These are phyloP conservation scores for Peromyscus melanophrys DNA, from an alignment of 2,797 vertebrate genomes.

Conservation along the genomic window DNA sequence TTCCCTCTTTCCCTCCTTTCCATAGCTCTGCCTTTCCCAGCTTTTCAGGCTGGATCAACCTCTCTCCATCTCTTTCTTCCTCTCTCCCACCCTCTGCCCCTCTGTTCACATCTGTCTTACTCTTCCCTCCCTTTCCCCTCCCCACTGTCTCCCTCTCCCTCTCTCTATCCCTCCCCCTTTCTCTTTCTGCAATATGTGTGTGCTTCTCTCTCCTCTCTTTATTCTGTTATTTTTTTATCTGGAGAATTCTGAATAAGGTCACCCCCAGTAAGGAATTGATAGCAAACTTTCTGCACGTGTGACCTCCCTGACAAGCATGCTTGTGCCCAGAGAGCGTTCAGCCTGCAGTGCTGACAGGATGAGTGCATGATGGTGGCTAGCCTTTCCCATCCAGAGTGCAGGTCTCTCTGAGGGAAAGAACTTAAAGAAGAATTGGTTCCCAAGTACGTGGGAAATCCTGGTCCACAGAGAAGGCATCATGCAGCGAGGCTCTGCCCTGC, in stretches of 20 bases:
- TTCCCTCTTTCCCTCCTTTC: background rate
- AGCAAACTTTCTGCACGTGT: background rate
- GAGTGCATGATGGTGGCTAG: rapidly evolving
- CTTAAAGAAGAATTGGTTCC: background rate
- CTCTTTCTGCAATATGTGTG: background rate
- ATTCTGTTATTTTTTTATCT: background rate
- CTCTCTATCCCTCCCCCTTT: too few relatives aligned
- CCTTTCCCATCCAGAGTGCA: background rate
- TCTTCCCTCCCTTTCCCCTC: background rate
- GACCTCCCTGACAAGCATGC: background rate
- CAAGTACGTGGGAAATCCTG: background rate
- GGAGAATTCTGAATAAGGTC: background rate
- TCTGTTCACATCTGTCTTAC: background rate
- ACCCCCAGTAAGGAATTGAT: background rate
- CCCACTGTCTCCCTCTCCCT: background rate
- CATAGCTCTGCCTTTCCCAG: background rate
- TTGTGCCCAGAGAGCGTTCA: rapidly evolving
- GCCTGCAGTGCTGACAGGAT: rapidly evolving
- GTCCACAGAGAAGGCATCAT: background rate
- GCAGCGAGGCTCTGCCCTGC: background rate
- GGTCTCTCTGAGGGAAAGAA: background rate
- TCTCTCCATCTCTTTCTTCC: background rate
- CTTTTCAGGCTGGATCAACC: background rate
- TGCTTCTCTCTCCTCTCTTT: background rate
- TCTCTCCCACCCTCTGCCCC: background rate